These are phyloP conservation scores for Champsocephalus esox DNA, from an alignment of 2,797 vertebrate species.

Conservation along the genomic window DNA sequence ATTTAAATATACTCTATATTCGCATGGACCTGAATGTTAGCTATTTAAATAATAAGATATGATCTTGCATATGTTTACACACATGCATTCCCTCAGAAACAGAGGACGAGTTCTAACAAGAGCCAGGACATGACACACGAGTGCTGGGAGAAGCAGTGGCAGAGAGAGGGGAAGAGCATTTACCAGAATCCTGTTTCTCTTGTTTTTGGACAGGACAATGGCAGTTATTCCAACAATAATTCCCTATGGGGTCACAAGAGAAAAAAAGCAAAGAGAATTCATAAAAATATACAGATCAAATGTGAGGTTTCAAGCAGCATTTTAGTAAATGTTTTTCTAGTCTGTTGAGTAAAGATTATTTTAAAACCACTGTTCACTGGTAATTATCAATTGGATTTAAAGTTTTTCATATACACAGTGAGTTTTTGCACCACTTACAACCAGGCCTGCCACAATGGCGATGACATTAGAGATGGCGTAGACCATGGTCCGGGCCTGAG, in stretches of 20 bases:
- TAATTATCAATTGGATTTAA: background rate
- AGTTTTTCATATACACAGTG: background rate
- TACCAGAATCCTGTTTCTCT: conserved; percentile 85
- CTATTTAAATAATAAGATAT: background rate
- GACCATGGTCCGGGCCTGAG: conserved; percentile 75
- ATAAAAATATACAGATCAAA: background rate
- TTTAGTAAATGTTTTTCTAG: background rate
- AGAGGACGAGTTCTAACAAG: conserved; percentile 58
- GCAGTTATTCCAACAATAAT: conserved; percentile 85
- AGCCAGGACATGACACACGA: conserved; percentile 9
- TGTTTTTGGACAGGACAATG: conserved; percentile 90
- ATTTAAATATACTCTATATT: conserved; percentile 8
- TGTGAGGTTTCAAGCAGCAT: background rate
- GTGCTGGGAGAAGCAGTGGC: background rate
- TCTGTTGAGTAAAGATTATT: background rate
- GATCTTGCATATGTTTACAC: background rate
- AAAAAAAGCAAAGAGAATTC: background rate
- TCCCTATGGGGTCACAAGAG: conserved; percentile 71
- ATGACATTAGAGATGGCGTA: conserved; percentile 88
- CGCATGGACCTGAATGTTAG: background rate
- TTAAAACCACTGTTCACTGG: background rate
- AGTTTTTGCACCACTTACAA: conserved; percentile 80
- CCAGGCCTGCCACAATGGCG: conserved; percentile 85
- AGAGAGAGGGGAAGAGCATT: conserved; percentile 30
- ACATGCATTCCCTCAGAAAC: background rate